Base-by-base conservation (phyloP, 1,140 invertebrate species). In the Sitophilus oryzae region DNA sequence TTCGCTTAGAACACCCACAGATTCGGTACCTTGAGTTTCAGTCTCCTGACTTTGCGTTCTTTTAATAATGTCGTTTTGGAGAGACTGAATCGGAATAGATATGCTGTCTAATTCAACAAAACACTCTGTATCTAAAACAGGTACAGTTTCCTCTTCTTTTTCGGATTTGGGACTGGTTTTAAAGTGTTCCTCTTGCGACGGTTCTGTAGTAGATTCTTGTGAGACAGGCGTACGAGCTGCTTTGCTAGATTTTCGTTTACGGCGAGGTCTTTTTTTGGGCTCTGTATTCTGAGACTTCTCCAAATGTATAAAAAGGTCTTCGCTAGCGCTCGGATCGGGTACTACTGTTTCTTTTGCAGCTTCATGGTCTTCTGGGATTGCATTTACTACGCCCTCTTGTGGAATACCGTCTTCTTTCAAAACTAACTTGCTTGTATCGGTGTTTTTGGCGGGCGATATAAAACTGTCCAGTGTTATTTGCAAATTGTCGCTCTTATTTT, bases 31-130 rank as follows among this genome's bases (percentile, higher is more conserved):
- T 43, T 55, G 52, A 18, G 58, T 59, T 23, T 51, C 40, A 10
- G 58, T 60, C 30, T 50, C 42, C 23, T 61, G 55, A 22, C 51
- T 61, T 30, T 52, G 43, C 14, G 54, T 60, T 4, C 23, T 15
- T n/a, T 49, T 10, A 5, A 23, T 23, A 35, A 10, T 1, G 15
- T n/a, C 20, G 9, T 36, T 9, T 36, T 3, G 41, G 18, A 14
- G 5, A 18, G 18, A 3, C 23, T 15, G 16, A 10, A 19, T 2
- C 3, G 6, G 14, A 4, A 2, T 20, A 30, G 1, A 23, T 14
- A n/a, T n/a, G n/a, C n/a, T n/a, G n/a, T n/a, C n/a, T n/a, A n/a
- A n/a, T n/a, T n/a, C n/a, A n/a, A n/a, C n/a, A n/a, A n/a, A n/a
- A n/a, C n/a, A n/a, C n/a, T n/a, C n/a, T 30, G 25, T 30, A 6